Percentiles rank a stretch among this genome's conserved stretches.
Evolutionary conservation across 2,797 vertebrate species (phyloP).

Genomic region (Acipenser ruthenus): DNA sequence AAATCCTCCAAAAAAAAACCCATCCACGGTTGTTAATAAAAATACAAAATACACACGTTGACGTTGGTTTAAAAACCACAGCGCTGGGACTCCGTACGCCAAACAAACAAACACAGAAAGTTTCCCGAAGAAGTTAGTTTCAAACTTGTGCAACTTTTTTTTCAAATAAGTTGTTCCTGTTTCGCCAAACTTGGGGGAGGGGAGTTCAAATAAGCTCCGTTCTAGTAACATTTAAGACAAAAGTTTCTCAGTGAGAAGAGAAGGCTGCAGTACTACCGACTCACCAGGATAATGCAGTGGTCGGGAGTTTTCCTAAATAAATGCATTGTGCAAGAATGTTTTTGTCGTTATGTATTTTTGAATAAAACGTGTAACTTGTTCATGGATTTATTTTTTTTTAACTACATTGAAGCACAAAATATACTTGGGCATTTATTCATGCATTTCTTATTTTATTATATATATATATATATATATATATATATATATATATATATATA

Average conservation of each 20-base stretch:
- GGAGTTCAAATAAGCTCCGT: slow-evolving; percentile 51
- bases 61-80: slow-evolving; percentile 25
- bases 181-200: slow-evolving; percentile 58
- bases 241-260: slow-evolving; percentile 5
- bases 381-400: not conserved
- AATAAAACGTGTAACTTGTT: too few relatives aligned
- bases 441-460: not conserved
- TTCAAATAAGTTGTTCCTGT: slow-evolving; percentile 68
- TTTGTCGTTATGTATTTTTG: too few relatives aligned
- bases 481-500: too few relatives aligned
- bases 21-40: slow-evolving; percentile 24
- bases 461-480: too few relatives aligned
- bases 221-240: slow-evolving; percentile 10
- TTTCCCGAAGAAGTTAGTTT: slow-evolving; percentile 55
- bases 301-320: too few relatives aligned
- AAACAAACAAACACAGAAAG: slow-evolving; percentile 30
- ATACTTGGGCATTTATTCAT: not conserved
- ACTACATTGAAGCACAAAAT: too few relatives aligned
- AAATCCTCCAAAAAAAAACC: slow-evolving; percentile 23
- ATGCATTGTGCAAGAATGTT: too few relatives aligned
- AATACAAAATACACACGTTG: slow-evolving; percentile 6
- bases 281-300: not conserved
- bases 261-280: slow-evolving; percentile 10
- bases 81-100: slow-evolving; percentile 26
- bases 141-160: slow-evolving; percentile 53